Evolutionary conservation across 2,888 invertebrate species (phyloP).

Genomic region (Zelleria hepariella): DNA sequence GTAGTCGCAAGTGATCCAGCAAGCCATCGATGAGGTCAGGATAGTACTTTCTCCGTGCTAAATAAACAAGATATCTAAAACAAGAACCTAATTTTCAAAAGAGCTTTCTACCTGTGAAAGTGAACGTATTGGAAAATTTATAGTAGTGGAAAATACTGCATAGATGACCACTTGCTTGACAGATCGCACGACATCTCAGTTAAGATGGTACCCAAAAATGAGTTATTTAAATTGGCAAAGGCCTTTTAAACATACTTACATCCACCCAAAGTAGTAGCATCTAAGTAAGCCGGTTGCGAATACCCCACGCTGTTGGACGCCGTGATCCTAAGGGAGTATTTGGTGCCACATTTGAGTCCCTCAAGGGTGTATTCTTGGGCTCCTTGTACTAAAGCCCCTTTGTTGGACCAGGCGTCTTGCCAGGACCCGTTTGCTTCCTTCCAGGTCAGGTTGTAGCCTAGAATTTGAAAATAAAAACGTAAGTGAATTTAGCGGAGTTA

Average conservation of each 20-base stretch:
- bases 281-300: slow-evolving; percentile 76
- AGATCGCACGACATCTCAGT: no score
- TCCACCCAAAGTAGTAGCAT: slow-evolving; percentile 73
- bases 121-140: no score
- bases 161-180: no score
- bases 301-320: slow-evolving; percentile 86
- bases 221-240: no score
- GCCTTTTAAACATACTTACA: slow-evolving; percentile 36
- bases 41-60: no score
- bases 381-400: slow-evolving; percentile 72
- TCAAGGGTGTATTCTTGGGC: slow-evolving; percentile 74
- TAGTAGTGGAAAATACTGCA: no score
- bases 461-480: slow-evolving; percentile 11
- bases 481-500: background rate
- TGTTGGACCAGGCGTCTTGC: slow-evolving; percentile 75
- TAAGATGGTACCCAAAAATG: no score
- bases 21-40: no score
- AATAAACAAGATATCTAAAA: no score
- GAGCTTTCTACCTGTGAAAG: no score
- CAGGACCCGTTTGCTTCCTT: slow-evolving; percentile 58
- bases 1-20: no score
- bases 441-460: slow-evolving; percentile 66
- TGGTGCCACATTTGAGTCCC: slow-evolving; percentile 85
- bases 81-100: no score
- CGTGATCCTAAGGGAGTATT: slow-evolving; percentile 83